These are phyloP conservation scores for Hesperia comma DNA, from an alignment of 2,888 invertebrate genomes.

Conservation along the genomic window DNA sequence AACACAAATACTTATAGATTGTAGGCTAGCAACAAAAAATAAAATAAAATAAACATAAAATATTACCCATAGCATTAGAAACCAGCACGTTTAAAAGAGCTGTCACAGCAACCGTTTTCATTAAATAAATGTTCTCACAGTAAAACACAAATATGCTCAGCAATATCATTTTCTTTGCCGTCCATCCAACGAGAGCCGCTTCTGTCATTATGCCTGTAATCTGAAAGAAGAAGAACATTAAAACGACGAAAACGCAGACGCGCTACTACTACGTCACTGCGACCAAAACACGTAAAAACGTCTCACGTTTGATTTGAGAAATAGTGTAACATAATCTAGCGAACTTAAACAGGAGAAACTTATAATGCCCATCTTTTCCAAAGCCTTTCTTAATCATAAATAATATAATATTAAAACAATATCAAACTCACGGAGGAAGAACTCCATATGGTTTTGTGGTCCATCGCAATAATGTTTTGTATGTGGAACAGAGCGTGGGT, in stretches of 20 bases:
- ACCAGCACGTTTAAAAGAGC: not conserved
- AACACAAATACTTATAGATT: not conserved
- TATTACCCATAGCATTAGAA: not conserved
- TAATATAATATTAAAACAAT: not conserved
- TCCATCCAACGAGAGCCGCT: conserved; percentile 28
- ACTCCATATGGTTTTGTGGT: not conserved
- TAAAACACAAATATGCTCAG: conserved; percentile 30
- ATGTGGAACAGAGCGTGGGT: conserved; percentile 25
- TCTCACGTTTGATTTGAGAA: too few species aligned
- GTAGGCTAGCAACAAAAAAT: not conserved
- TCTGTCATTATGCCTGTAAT: conserved; percentile 13
- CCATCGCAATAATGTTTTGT: conserved; percentile 22
- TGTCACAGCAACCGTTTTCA: conserved; percentile 29
- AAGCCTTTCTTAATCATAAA: too few species aligned
- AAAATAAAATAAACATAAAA: not conserved
- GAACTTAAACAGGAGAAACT: too few species aligned
- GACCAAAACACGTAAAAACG: too few species aligned
- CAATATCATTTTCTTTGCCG: conserved; percentile 26
- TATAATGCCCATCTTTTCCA: too few species aligned
- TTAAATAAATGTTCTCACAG: conserved; percentile 38
- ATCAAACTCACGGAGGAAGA: not conserved
- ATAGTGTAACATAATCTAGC: too few species aligned
- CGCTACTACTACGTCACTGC: too few species aligned
- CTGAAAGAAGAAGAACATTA: not conserved
- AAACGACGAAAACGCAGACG: not conserved